These are phyloP conservation scores for Brachionus paranguensis DNA, from an alignment of 1,140 invertebrate genomes.

Conservation along the genomic window DNA sequence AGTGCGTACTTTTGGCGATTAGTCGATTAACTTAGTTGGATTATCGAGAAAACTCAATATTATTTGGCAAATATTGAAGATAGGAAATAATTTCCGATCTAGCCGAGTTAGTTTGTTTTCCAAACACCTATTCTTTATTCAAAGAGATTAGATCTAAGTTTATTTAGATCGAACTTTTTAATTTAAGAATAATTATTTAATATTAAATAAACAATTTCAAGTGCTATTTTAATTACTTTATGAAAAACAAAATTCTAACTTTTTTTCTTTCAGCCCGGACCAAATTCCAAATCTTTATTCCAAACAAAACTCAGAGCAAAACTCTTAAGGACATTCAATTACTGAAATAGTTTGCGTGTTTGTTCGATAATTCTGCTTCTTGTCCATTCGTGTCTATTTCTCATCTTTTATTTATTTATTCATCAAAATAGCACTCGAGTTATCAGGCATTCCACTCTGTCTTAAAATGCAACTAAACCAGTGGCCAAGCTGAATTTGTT, in stretches of 20 bases:
- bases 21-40: constrained; percentile 7
- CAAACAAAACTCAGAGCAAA: background rate
- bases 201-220: constrained; percentile 18
- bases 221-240: constrained; percentile 33
- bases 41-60: background rate
- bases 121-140: background rate
- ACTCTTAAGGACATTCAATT: background rate
- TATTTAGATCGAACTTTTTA: background rate
- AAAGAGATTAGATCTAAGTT: background rate
- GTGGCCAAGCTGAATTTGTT: background rate
- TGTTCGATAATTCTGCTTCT: background rate
- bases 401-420: constrained; percentile 9
- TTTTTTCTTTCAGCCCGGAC: background rate
- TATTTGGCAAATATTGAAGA: constrained; percentile 26
- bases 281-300: background rate
- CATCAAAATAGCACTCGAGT: constrained; percentile 10
- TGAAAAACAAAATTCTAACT: background rate
- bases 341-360: constrained; percentile 29
- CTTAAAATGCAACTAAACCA: background rate
- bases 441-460: constrained; percentile 26
- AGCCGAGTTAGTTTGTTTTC: background rate
- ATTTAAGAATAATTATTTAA: constrained; percentile 11
- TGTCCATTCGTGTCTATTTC: constrained; percentile 12
- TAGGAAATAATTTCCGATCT: constrained; percentile 36
- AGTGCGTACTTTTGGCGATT: background rate